These are phyloP conservation scores for Ovis canadensis DNA, from an alignment of 2,113 vertebrate species.

Conservation along the genomic window DNA sequence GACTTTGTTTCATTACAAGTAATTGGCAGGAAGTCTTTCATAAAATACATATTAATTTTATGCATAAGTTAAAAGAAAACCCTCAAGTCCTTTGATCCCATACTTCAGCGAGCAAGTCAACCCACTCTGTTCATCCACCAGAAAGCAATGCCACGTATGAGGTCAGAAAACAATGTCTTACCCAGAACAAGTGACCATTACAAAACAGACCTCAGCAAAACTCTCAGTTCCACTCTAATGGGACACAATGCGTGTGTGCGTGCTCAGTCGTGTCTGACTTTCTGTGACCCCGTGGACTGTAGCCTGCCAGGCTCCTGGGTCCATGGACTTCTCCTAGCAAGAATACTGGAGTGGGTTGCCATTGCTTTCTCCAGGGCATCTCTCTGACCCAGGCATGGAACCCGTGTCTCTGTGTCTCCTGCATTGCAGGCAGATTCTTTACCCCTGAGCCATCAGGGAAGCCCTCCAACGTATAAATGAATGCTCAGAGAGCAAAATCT, in stretches of 20 bases:
- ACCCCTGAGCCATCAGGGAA: neutral
- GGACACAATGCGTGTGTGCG: neutral
- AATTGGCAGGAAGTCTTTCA: neutral
- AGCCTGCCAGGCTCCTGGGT: neutral
- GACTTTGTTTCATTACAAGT: neutral
- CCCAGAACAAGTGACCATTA: neutral
- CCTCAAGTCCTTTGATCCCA: neutral
- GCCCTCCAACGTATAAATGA: neutral
- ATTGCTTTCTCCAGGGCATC: neutral
- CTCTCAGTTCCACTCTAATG: neutral
- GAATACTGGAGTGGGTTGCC: neutral
- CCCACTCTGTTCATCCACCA: neutral
- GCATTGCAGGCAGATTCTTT: neutral
- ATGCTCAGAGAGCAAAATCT: neutral
- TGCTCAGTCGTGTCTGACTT: neutral
- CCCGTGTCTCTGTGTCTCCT: neutral
- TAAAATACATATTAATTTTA: constrained; percentile 9
- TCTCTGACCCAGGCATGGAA: neutral
- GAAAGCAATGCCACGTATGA: neutral
- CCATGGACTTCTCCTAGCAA: neutral
- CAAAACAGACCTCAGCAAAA: neutral
- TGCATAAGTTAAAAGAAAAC: neutral
- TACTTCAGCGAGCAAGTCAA: neutral
- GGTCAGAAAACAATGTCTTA: neutral
- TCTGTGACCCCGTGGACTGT: neutral